Evolutionary conservation across 2,113 vertebrate genomes (phyloP).

Genomic region (Riparia riparia): DNA sequence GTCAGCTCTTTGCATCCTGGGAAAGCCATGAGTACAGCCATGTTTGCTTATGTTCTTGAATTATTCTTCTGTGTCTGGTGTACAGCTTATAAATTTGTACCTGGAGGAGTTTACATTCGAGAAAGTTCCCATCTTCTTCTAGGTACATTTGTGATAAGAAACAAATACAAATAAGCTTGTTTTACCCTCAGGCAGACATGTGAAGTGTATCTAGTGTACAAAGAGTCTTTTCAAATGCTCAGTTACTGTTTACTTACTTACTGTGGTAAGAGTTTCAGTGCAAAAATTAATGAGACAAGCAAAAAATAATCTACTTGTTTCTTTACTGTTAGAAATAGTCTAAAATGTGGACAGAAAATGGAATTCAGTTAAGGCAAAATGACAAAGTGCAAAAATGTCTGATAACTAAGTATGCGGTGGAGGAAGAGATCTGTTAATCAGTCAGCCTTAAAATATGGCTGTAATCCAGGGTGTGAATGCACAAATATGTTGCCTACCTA

Average conservation of each 20-base stretch:
- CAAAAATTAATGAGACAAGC: not conserved
- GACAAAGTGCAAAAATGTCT: not conserved
- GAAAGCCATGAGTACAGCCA: slow-evolving; percentile 69
- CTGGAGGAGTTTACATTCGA: slow-evolving; percentile 75
- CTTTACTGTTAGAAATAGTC: not conserved
- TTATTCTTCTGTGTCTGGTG: slow-evolving; percentile 78
- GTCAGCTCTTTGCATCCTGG: slow-evolving; percentile 61
- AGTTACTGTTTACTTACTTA: not conserved
- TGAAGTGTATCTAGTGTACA: not conserved
- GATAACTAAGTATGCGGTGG: not conserved
- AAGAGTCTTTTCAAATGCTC: not conserved
- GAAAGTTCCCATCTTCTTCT: slow-evolving; percentile 80
- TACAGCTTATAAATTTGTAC: slow-evolving; percentile 82
- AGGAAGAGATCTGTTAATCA: not conserved
- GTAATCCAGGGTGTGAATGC: not conserved
- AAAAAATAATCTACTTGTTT: not conserved
- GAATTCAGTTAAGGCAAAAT: not conserved
- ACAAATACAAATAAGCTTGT: not conserved
- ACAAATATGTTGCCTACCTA: not conserved
- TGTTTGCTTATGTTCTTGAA: slow-evolving; percentile 68
- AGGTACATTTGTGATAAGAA: slow-evolving; percentile 43
- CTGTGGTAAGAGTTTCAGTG: not conserved
- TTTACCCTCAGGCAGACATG: not conserved
- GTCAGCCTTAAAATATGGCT: not conserved
- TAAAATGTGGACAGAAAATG: not conserved